Percentiles rank a stretch among this genome's conserved stretches.
Conservation (phyloP, 1,140 invertebrate species). For the Tetraneura akinire region DNA sequence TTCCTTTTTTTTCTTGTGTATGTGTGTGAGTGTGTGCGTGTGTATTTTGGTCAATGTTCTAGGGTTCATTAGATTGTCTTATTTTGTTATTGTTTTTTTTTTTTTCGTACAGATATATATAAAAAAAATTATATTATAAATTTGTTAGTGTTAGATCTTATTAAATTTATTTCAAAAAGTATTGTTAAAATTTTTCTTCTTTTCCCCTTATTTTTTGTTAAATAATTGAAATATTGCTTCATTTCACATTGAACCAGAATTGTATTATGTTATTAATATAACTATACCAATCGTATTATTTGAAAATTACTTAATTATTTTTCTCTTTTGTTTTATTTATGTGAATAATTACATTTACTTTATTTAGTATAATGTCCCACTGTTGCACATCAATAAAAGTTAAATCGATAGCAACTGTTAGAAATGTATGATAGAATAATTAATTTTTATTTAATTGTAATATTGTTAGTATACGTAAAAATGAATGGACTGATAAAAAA, state of each 20-base stretch:
- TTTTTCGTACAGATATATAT: background rate
- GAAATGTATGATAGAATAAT: background rate
- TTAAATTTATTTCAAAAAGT: constrained; percentile 29
- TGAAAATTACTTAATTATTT: too few relatives aligned
- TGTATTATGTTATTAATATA: background rate
- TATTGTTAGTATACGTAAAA: constrained; percentile 34
- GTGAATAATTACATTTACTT: background rate
- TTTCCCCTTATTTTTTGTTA: constrained; percentile 5
- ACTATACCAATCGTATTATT: background rate
- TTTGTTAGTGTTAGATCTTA: constrained; percentile 18
- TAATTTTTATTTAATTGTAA: background rate
- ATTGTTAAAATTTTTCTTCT: constrained; percentile 25
- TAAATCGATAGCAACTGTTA: background rate
- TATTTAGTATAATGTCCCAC: background rate
- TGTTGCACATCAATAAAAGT: constrained; percentile 1
- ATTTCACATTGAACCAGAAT: background rate
- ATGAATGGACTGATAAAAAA: constrained; percentile 20
- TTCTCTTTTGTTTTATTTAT: too few relatives aligned
- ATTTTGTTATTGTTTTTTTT: constrained; percentile 22
- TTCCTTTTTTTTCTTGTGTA: constrained; percentile 42
- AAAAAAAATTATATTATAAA: too few relatives aligned
- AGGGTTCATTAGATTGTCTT: constrained; percentile 40
- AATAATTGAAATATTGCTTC: background rate
- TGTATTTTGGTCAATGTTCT: constrained; percentile 40
- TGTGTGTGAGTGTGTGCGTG: constrained; percentile 24